Evolutionary conservation across 2,888 invertebrate genomes (phyloP).

Genomic region (Diogma glabrata): DNA sequence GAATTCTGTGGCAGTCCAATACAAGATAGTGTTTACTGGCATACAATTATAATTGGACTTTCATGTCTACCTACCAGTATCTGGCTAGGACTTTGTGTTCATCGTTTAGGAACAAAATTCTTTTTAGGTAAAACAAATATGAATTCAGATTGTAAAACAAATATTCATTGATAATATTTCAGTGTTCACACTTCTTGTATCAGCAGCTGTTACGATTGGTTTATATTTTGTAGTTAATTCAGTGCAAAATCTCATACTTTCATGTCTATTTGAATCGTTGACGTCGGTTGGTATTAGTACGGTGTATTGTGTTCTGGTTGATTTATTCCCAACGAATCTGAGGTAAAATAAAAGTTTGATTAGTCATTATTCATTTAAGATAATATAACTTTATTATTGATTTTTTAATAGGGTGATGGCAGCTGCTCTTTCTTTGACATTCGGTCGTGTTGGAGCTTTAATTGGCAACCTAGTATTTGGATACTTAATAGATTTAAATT

Average conservation of each 20-base stretch:
- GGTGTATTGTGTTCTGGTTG: conserved; percentile 70
- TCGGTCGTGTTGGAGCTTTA: conserved; percentile 65
- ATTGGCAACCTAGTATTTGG: conserved; percentile 67
- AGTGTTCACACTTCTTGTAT: conserved; percentile 65
- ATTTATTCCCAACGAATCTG: conserved; percentile 71
- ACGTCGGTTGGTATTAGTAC: conserved; percentile 70
- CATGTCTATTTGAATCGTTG: conserved; percentile 67
- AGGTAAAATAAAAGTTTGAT: no score
- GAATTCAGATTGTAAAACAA: no score
- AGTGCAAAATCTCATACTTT: conserved; percentile 57
- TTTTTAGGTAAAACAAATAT: conserved; percentile 51
- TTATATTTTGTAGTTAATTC: conserved; percentile 64
- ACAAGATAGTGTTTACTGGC: conserved; percentile 55
- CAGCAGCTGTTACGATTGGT: conserved; percentile 60
- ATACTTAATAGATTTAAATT: conserved; percentile 67
- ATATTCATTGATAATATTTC: conserved; percentile 22
- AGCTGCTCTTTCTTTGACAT: conserved; percentile 64
- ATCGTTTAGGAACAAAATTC: conserved; percentile 68
- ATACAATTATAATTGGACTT: conserved; percentile 67
- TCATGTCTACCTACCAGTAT: conserved; percentile 72
- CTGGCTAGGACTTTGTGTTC: conserved; percentile 66
- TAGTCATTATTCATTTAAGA: conserved; percentile 13
- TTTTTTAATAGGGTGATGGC: conserved; percentile 76
- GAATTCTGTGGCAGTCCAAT: conserved; percentile 54
- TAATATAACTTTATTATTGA: conserved; percentile 5